phyloP scores from a whole-genome alignment of 2,113 vertebrate species.

The Xiphias gladius region DNA sequence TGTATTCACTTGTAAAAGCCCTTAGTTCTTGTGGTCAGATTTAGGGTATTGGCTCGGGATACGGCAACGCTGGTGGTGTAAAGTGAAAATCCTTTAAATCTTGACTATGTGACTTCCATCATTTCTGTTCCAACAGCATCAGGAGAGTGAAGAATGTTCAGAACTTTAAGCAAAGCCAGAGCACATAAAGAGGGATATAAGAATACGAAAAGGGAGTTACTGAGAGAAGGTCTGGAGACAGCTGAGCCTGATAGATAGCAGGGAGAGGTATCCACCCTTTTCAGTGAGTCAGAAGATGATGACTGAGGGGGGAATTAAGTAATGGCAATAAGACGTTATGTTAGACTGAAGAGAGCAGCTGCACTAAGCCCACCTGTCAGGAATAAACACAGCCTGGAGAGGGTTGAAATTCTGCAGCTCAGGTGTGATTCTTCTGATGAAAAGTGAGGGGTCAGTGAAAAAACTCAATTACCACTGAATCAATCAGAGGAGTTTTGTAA shows the following conservation, averaged over 20 bases:
- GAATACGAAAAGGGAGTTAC: slow-evolving; percentile 17
- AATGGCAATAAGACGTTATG: slow-evolving; percentile 70
- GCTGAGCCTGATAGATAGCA: slow-evolving; percentile 46
- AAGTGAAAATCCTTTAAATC: slow-evolving; percentile 26
- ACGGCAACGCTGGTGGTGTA: background rate
- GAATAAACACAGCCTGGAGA: slow-evolving; percentile 59
- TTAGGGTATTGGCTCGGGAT: background rate
- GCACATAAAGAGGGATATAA: slow-evolving; percentile 15
- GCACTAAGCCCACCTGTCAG: slow-evolving; percentile 72
- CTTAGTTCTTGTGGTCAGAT: slow-evolving; percentile 13
- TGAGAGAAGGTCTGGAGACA: slow-evolving; percentile 22
- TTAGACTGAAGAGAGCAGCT: slow-evolving; percentile 61
- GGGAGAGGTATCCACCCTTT: slow-evolving; percentile 31
- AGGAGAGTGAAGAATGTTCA: slow-evolving; percentile 10
- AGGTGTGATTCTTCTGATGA: slow-evolving; percentile 63
- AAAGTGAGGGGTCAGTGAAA: slow-evolving; percentile 66
- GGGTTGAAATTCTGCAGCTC: slow-evolving; percentile 43
- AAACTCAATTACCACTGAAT: slow-evolving; percentile 66
- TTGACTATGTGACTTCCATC: slow-evolving; percentile 8
- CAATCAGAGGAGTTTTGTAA: slow-evolving; percentile 43
- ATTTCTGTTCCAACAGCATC: slow-evolving; percentile 9
- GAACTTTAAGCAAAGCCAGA: slow-evolving; percentile 3
- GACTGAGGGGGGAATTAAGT: slow-evolving; percentile 58
- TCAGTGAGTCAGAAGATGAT: slow-evolving; percentile 57
- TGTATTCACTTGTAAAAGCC: slow-evolving; percentile 13